Evolutionary conservation across 2,888 invertebrate species (phyloP), one percentile per base, ranked within the genome.

Genomic region (Hypolimnas misippus): DNA sequence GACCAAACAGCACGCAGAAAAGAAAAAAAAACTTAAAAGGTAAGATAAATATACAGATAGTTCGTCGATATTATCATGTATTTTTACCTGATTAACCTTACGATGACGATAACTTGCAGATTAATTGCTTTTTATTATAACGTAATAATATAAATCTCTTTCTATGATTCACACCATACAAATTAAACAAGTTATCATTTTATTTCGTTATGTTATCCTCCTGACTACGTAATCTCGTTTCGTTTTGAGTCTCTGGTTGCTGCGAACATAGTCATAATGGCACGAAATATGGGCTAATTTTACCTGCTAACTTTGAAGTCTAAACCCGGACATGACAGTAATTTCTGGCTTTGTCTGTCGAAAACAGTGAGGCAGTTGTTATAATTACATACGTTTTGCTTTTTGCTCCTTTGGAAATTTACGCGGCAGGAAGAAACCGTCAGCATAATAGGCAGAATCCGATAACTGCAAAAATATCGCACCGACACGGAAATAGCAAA

Each of bases 1-100:
- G 8, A 63, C 25, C 44, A 57, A 62, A 56, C 16, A 63, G 53
- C 50, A 63, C 63, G 63, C 51, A 50, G 50, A 58, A 40, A 63
- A 59, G 59, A 63, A 63, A 29, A 58, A 25, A 51, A n/a, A 50
- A 5, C 16, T 7, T 14, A 38, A 46, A n/a, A n/a, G n/a, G n/a
- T n/a, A 63, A 35, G 51, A 51, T 12, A 19, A 40, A 6, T 25
- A n/a, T 33, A 35, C 1, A 21, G 0, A 25, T 21, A n/a, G 6
- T 21, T 46, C n/a, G n/a, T n/a, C n/a, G n/a, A n/a, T n/a, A n/a
- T 21, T 17, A 3, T 17, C 2, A 16, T 19, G 16, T 16, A 6
- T n/a, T 17, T 17, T 17, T 8, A 42, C 17, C 17, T 19, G 6
- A 40, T 16, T 17, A 42, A 10, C 10, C 3, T 42, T 14, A 3